Conservation (phyloP, 2,113 vertebrate genomes). For the Corythornis vintsioides region DNA sequence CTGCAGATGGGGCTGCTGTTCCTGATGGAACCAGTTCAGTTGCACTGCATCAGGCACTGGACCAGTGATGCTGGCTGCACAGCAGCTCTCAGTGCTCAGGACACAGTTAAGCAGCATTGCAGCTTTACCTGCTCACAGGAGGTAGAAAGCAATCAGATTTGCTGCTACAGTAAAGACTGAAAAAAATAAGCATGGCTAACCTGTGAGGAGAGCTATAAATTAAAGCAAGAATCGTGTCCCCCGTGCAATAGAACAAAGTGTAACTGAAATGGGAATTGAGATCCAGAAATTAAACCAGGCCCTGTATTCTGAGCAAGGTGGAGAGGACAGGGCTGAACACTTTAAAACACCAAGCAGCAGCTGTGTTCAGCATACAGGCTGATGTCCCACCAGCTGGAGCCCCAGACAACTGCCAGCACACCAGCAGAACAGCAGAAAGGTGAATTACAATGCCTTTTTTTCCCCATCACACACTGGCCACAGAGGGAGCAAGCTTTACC, state of each 20-base stretch:
- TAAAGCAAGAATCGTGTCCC: background rate
- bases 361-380: background rate
- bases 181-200: background rate
- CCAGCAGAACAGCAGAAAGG: background rate
- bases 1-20: background rate
- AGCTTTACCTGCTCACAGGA: background rate
- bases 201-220: background rate
- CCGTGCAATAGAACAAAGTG: background rate
- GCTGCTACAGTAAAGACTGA: background rate
- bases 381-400: background rate
- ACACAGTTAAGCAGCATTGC: background rate
- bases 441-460: background rate
- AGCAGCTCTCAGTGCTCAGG: background rate
- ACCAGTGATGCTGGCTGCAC: background rate
- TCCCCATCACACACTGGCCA: background rate
- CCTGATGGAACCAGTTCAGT: background rate
- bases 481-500: background rate
- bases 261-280: background rate
- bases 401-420: background rate
- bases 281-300: background rate
- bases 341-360: background rate
- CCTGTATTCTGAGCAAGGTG: background rate
- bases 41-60: background rate
- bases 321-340: background rate
- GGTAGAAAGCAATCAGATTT: background rate